A percentile compares a stretch with the other conserved stretches of the same genome.
phyloP scores from a whole-genome alignment of 2,113 vertebrate species.

The Oenanthe melanoleuca region DNA sequence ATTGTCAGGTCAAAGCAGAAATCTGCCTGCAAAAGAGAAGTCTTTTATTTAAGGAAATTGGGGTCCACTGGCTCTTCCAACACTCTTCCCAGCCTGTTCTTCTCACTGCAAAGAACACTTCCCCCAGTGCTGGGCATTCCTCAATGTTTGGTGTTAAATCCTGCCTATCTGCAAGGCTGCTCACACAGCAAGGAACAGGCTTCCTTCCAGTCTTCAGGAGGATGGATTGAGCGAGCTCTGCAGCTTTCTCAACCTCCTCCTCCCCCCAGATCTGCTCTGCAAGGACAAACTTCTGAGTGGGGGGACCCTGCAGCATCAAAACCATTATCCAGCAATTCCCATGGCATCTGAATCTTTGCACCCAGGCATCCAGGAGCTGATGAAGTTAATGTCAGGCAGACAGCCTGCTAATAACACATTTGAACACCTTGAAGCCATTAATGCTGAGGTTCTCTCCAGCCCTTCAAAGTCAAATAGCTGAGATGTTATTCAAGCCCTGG shows the following conservation, averaged over 20 bases:
- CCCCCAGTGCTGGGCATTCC: accelerated
- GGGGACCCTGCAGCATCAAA: neutral
- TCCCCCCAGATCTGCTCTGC: neutral
- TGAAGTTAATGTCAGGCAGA: neutral
- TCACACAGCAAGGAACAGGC: neutral
- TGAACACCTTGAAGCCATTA: neutral
- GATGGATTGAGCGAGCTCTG: neutral
- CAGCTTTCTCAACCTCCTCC: neutral
- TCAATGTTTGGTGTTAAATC: neutral
- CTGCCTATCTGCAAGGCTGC: neutral
- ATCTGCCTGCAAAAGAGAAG: neutral
- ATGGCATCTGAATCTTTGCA: neutral
- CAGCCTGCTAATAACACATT: neutral
- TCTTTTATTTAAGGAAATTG: neutral
- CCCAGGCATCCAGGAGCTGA: neutral
- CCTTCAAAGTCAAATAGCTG: neutral
- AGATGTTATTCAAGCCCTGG: neutral
- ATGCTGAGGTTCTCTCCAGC: neutral
- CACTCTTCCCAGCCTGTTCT: neutral
- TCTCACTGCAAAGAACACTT: neutral
- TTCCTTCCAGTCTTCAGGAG: neutral
- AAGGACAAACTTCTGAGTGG: neutral
- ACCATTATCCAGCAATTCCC: neutral
- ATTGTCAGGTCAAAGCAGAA: neutral
- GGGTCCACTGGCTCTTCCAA: neutral